These are phyloP conservation scores for Rhodophaea formosa DNA, from an alignment of 2,888 invertebrate species.

Conservation along the genomic window DNA sequence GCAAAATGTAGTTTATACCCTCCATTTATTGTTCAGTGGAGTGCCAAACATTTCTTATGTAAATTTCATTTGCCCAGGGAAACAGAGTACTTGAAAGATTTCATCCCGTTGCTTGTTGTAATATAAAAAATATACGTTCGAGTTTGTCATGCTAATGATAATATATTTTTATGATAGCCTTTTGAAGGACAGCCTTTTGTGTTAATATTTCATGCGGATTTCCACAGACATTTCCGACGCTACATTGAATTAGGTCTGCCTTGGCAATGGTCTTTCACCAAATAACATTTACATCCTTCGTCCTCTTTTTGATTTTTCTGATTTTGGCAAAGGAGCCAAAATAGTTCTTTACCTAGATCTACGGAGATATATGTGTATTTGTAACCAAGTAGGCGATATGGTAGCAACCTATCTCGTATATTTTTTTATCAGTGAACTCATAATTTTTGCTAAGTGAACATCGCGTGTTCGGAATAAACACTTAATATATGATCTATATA, in stretches of 20 bases:
- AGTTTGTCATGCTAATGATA: conserved; percentile 18
- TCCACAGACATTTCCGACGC: conserved; percentile 11
- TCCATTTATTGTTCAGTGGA: conserved; percentile 1
- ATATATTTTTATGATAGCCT: conserved; percentile 16
- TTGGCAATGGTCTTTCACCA: conserved; percentile 13
- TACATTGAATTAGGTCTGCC: conserved; percentile 9
- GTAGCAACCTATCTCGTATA: no score
- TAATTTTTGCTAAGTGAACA: no score
- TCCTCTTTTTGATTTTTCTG: background rate
- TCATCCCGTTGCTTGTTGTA: conserved; percentile 6
- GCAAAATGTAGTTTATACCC: background rate
- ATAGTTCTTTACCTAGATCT: no score
- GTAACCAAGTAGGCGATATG: no score
- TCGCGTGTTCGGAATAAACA: no score
- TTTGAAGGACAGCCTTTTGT: conserved; percentile 12
- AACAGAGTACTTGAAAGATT: conserved; percentile 9
- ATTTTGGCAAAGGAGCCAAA: background rate
- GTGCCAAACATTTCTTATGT: conserved; percentile 11
- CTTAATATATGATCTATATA: no score
- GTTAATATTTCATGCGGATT: conserved; percentile 13
- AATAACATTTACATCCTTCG: conserved; percentile 13
- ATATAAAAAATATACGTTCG: conserved; percentile 13
- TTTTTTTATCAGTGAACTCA: no score
- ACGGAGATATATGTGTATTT: no score
- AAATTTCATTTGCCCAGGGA: conserved; percentile 11